phyloP scores from a whole-genome alignment of 2,113 vertebrate genomes.

The Eulemur macaco region DNA sequence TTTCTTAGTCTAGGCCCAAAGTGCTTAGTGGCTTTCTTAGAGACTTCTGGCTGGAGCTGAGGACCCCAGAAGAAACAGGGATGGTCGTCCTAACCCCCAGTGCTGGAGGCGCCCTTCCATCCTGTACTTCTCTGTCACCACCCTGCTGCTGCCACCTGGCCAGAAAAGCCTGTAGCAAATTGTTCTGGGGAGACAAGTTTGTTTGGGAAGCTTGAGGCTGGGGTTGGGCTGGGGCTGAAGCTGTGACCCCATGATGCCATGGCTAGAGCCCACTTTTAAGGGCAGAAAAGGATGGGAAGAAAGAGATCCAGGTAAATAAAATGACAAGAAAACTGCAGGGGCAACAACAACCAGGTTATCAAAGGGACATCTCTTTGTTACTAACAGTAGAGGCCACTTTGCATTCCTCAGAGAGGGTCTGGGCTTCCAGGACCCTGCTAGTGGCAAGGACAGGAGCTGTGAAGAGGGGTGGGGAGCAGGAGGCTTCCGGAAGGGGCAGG shows the following conservation, averaged over 20 bases:
- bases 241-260: not conserved
- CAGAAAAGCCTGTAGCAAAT: not conserved
- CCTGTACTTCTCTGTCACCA: not conserved
- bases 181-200: not conserved
- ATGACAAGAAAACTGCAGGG: not conserved
- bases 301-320: conserved; percentile 45
- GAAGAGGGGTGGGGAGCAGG: not conserved
- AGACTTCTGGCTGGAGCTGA: not conserved
- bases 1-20: not conserved
- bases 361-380: conserved; percentile 28
- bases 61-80: not conserved
- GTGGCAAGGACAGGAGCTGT: not conserved
- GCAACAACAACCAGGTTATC: not conserved
- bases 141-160: not conserved
- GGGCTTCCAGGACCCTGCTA: not conserved
- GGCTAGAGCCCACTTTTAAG: conserved; percentile 50
- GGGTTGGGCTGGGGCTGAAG: not conserved
- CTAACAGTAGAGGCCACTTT: not conserved
- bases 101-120: not conserved
- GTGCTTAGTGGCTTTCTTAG: not conserved
- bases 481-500: conserved; percentile 41
- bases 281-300: conserved; percentile 61
- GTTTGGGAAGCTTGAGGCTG: not conserved
- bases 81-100: accelerated
- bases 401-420: conserved; percentile 46